phyloP scores from a whole-genome alignment of 2,888 invertebrate species.

The Polietes domitor region DNA sequence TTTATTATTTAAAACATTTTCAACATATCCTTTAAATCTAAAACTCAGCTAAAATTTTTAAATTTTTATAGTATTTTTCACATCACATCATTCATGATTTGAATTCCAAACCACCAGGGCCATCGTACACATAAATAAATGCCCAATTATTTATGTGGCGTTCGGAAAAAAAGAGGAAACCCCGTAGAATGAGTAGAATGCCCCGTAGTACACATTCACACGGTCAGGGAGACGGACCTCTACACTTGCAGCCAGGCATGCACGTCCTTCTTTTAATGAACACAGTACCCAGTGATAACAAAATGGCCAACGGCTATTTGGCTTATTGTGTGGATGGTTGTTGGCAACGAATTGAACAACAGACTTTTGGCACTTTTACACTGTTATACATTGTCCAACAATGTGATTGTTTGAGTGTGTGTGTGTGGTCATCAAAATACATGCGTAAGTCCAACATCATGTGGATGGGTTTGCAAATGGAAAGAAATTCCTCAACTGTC shows the following conservation, averaged over 20 bases:
- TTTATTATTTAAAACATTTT: too few species aligned
- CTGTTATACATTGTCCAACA: not conserved
- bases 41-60: not conserved
- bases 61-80: not conserved
- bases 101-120: not conserved
- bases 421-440: not conserved
- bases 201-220: not conserved
- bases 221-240: not conserved
- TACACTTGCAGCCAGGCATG: not conserved
- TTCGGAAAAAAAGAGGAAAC: not conserved
- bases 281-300: not conserved
- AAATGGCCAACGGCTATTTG: constrained; percentile 26
- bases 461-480: too few species aligned
- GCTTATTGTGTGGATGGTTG: not conserved
- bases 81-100: not conserved
- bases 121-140: constrained; percentile 10
- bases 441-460: too few species aligned
- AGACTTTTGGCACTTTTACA: constrained; percentile 4
- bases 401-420: not conserved
- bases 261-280: not conserved
- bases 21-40: not conserved
- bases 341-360: not conserved
- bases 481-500: too few species aligned
- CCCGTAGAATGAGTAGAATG: not conserved
- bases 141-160: not conserved